phyloP scores from a whole-genome alignment of 2,797 vertebrate species.

The Anabas testudineus region DNA sequence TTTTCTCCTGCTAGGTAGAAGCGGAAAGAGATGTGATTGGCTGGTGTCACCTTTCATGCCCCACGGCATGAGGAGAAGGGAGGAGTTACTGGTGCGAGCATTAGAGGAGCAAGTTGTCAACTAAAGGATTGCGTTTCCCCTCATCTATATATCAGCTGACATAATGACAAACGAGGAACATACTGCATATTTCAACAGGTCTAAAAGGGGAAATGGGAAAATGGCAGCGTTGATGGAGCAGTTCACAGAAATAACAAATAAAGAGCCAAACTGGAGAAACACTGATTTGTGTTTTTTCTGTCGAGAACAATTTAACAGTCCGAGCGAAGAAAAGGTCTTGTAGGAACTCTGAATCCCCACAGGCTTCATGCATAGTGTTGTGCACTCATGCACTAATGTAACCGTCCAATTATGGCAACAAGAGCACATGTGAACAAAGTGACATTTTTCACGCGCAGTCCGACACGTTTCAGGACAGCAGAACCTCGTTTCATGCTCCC shows the following conservation, averaged over 20 bases:
- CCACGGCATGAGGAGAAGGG: slow-evolving; percentile 57
- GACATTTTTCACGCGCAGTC: slow-evolving; percentile 29
- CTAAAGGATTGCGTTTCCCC: slow-evolving; percentile 31
- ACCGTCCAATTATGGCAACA: slow-evolving; percentile 24
- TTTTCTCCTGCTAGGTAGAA: slow-evolving; percentile 34
- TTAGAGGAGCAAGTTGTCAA: slow-evolving; percentile 25
- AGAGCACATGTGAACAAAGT: slow-evolving; percentile 24
- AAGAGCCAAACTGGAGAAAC: not conserved
- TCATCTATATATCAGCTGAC: slow-evolving; percentile 30
- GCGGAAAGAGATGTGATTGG: slow-evolving; percentile 82
- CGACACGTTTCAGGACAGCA: slow-evolving; percentile 30
- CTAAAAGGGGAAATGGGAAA: not conserved
- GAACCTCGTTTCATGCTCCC: not conserved
- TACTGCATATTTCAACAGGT: slow-evolving; percentile 55
- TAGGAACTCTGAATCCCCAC: not conserved
- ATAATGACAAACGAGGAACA: slow-evolving; percentile 30
- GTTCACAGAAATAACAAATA: slow-evolving; percentile 2
- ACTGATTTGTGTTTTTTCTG: not conserved
- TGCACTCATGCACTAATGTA: slow-evolving; percentile 12
- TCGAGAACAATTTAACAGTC: slow-evolving; percentile 14
- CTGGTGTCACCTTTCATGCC: slow-evolving; percentile 63
- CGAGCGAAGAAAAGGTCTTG: slow-evolving; percentile 29
- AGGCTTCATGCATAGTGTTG: not conserved
- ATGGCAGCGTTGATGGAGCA: not conserved
- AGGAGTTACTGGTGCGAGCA: slow-evolving; percentile 49